Evolutionary conservation across 2,797 vertebrate genomes (phyloP).

Genomic region (Centroberyx gerrardi): DNA sequence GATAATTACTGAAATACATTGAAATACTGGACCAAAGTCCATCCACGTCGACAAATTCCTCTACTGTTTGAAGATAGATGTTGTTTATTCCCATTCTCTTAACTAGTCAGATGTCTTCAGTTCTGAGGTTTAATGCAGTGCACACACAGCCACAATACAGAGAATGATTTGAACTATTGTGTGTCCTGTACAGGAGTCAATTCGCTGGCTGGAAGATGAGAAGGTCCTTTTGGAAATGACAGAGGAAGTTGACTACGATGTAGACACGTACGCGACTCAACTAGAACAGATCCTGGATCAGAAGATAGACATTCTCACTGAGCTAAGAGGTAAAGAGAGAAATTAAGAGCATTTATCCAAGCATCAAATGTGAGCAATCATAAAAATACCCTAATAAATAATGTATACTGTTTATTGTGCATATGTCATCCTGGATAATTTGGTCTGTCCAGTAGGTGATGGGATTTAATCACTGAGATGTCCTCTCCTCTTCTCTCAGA

Average conservation of each 20-base stretch:
- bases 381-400: too few species aligned
- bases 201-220: constrained; percentile 97
- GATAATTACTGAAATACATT: too few species aligned
- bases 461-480: background rate
- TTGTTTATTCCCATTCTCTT: too few species aligned
- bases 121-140: constrained; percentile 15
- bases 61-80: too few species aligned
- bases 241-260: constrained; percentile 98
- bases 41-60: too few species aligned
- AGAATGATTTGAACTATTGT: background rate
- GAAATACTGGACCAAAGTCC: too few species aligned
- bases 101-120: too few species aligned
- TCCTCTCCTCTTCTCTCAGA: constrained; percentile 82
- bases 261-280: constrained; percentile 93
- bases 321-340: constrained; percentile 89
- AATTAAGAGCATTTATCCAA: too few species aligned
- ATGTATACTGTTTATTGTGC: constrained; percentile 28
- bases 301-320: constrained; percentile 94
- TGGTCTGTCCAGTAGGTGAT: background rate
- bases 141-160: background rate
- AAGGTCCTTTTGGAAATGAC: constrained; percentile 97
- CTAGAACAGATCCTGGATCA: constrained; percentile 97
- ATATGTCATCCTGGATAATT: constrained; percentile 73
- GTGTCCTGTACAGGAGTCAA: constrained; percentile 89
- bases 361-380: too few species aligned